Evolutionary conservation across 2,888 invertebrate species (phyloP).

Genomic region (Rapana venosa): DNA sequence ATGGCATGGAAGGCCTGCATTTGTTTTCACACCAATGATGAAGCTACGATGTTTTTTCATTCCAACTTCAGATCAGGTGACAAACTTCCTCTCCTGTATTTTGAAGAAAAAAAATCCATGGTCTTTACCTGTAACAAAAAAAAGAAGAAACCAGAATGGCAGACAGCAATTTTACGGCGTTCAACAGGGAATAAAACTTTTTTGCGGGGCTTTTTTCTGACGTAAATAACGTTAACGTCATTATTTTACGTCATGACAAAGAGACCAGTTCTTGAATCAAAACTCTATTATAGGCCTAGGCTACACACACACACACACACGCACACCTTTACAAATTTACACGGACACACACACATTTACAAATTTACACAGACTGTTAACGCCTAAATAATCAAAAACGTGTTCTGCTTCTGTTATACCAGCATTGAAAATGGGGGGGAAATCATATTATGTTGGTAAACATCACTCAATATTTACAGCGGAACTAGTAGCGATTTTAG

Average conservation of each 20-base stretch:
- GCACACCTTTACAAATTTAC: neutral
- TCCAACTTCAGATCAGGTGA: neutral
- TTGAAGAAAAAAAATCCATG: neutral
- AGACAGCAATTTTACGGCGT: neutral
- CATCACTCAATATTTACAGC: no score
- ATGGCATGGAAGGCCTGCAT: neutral
- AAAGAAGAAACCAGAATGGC: neutral
- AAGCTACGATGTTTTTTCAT: neutral
- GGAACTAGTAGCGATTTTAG: no score
- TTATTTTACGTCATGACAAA: neutral
- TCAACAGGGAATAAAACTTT: neutral
- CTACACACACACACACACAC: neutral
- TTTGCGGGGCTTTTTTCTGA: neutral
- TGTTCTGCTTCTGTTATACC: no score
- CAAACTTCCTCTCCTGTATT: neutral
- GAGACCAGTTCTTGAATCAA: neutral
- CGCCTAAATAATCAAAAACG: no score
- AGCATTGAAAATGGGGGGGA: no score
- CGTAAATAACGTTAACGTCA: neutral
- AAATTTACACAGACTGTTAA: no score
- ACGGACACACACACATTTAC: constrained; percentile 16
- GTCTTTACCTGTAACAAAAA: neutral
- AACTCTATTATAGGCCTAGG: no score
- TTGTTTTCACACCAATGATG: neutral
- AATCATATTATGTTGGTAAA: no score